Evolutionary conservation across 2,888 invertebrate species (phyloP).

Genomic region (Cantharis nigra): DNA sequence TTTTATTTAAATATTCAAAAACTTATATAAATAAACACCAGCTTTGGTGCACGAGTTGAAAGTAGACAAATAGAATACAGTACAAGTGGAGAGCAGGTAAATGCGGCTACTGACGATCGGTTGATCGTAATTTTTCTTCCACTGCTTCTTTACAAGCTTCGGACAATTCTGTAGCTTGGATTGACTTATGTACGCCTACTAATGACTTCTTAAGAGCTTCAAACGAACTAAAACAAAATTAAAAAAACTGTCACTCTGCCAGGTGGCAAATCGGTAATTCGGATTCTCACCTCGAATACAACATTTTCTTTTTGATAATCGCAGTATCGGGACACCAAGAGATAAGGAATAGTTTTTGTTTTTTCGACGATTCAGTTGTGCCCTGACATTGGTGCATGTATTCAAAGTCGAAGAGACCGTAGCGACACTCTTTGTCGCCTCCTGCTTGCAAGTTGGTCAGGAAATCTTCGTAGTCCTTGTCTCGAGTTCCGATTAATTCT

Average conservation of each 20-base stretch:
- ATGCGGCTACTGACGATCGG: conserved; percentile 80
- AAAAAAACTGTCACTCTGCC: conserved; percentile 59
- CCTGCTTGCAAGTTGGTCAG: conserved; percentile 89
- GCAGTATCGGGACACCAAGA: conserved; percentile 99
- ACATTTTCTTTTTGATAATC: conserved; percentile 87
- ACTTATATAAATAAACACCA: conserved; percentile 57
- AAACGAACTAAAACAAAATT: conserved; percentile 79
- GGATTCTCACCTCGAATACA: conserved; percentile 68
- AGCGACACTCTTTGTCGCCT: conserved; percentile 95
- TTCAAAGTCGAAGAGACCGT: conserved; percentile 97
- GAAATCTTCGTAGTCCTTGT: conserved; percentile 93
- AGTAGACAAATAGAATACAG: conserved; percentile 46
- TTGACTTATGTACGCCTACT: conserved; percentile 95
- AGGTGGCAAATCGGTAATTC: too few species aligned
- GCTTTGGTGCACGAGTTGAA: conserved; percentile 46
- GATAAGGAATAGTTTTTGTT: conserved; percentile 97
- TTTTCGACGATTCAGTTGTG: conserved; percentile 95
- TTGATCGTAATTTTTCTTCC: conserved; percentile 91
- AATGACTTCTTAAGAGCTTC: conserved; percentile 97
- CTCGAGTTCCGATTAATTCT: conserved; percentile 86
- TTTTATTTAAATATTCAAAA: conserved; percentile 57
- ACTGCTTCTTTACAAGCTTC: conserved; percentile 93
- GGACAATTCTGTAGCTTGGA: conserved; percentile 93
- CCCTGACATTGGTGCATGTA: conserved; percentile 97
- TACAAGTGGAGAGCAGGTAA: conserved; percentile 31